Percentiles rank a stretch among this genome's conserved stretches.
Conservation (phyloP, 2,113 vertebrate genomes). For the Rutilus rutilus region DNA sequence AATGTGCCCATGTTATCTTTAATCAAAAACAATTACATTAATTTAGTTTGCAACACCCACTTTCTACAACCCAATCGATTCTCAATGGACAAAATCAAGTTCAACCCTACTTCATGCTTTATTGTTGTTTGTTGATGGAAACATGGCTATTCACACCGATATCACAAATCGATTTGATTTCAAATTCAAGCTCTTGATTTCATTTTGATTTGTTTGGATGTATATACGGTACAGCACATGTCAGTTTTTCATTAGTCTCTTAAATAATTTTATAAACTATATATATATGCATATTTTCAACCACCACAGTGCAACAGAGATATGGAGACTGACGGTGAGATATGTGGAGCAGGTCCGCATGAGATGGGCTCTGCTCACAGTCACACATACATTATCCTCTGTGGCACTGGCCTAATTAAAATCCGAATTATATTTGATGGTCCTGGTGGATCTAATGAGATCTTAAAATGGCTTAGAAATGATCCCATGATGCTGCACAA, state of each 20-base stretch:
- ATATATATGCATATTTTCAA: too few species aligned
- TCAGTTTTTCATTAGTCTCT: too few species aligned
- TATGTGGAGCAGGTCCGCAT: neutral
- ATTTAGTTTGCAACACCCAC: neutral
- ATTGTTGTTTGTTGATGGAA: neutral
- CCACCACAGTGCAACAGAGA: neutral
- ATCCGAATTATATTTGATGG: neutral
- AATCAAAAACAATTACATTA: neutral
- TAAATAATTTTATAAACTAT: too few species aligned
- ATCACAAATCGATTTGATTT: neutral
- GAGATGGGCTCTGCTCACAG: neutral
- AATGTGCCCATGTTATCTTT: too few species aligned
- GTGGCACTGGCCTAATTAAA: conserved; percentile 20
- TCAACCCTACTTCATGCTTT: too few species aligned
- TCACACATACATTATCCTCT: neutral
- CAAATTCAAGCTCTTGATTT: neutral
- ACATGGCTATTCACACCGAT: neutral
- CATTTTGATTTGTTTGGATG: too few species aligned
- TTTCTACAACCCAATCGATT: neutral
- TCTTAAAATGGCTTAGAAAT: conserved; percentile 17
- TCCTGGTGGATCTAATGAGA: conserved; percentile 7
- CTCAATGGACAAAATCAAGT: neutral
- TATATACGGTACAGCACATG: too few species aligned
- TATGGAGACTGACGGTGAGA: neutral
- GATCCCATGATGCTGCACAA: neutral